Percentiles rank a stretch among this genome's conserved stretches.
Evolutionary conservation across 1,140 invertebrate species (phyloP).

Genomic region (Littorina saxatilis): DNA sequence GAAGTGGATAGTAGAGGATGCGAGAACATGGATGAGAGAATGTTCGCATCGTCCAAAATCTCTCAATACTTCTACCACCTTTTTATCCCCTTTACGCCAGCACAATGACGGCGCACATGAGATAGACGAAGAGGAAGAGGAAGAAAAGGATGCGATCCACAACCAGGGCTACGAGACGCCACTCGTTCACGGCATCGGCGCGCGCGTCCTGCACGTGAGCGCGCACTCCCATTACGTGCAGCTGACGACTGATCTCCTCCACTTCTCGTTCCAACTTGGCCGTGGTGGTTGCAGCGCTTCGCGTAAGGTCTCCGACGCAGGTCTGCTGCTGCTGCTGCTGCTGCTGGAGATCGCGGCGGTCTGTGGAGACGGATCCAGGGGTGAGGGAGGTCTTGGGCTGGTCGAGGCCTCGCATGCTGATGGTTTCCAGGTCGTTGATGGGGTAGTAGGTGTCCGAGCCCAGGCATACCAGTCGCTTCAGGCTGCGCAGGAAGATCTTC

Average conservation of each 20-base stretch:
- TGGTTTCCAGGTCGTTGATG: slow-evolving; percentile 57
- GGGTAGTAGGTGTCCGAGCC: slow-evolving; percentile 64
- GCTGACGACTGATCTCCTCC: slow-evolving; percentile 57
- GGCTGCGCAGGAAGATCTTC: slow-evolving; percentile 61
- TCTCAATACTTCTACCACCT: too few relatives aligned
- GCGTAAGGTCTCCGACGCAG: not conserved
- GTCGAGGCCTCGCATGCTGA: slow-evolving; percentile 62
- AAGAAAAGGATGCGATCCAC: slow-evolving; percentile 62
- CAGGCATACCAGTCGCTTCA: slow-evolving; percentile 60
- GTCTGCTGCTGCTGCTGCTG: too few relatives aligned
- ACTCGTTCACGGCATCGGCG: slow-evolving; percentile 60
- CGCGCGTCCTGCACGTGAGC: slow-evolving; percentile 49
- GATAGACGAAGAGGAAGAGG: slow-evolving; percentile 57
- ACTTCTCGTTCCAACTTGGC: slow-evolving; percentile 58
- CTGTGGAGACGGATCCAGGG: slow-evolving; percentile 35
- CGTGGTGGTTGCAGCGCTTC: not conserved
- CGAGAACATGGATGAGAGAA: too few relatives aligned
- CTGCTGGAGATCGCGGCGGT: slow-evolving; percentile 37
- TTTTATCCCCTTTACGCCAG: slow-evolving; percentile 50
- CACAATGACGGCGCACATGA: slow-evolving; percentile 60
- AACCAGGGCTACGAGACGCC: slow-evolving; percentile 68
- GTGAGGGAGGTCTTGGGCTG: slow-evolving; percentile 45
- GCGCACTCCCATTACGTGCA: slow-evolving; percentile 52
- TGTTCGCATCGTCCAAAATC: too few relatives aligned
- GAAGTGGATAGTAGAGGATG: slow-evolving; percentile 60